phyloP scores from a whole-genome alignment of 2,797 vertebrate species.

The Mormyrops attenuatus region DNA sequence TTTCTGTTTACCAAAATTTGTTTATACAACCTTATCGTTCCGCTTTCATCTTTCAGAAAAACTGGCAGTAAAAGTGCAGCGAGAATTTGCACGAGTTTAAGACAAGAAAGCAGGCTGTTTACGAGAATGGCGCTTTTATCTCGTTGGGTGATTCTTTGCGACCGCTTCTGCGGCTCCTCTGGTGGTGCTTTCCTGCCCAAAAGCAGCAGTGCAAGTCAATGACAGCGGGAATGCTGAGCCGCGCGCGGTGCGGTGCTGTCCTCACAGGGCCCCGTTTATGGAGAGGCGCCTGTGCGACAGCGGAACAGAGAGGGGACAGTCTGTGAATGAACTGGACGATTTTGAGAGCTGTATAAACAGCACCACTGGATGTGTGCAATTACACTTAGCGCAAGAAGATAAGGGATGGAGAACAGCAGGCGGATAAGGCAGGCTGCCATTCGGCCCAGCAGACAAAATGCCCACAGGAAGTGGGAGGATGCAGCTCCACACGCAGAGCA shows the following conservation, averaged over 20 bases:
- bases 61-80: not conserved
- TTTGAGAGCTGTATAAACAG: conserved; percentile 47
- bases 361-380: conserved; percentile 67
- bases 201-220: not conserved
- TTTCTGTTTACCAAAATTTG: not conserved
- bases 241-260: not conserved
- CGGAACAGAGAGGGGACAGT: conserved; percentile 28
- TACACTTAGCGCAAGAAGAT: conserved; percentile 54
- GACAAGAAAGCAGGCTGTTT: not conserved
- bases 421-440: conserved; percentile 56
- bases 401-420: conserved; percentile 1
- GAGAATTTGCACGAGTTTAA: not conserved
- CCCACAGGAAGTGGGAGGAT: conserved; percentile 52
- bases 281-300: not conserved
- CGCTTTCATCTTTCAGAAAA: not conserved
- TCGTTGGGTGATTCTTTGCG: not conserved
- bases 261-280: not conserved
- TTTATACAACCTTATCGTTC: not conserved
- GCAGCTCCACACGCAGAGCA: conserved; percentile 64
- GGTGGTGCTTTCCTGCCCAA: not conserved
- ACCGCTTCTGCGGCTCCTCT: not conserved
- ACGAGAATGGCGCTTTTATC: not conserved
- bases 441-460: conserved; percentile 51
- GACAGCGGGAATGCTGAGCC: not conserved
- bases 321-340: conserved; percentile 35